Evolutionary conservation across 30 jellyfish, hydroid and myxozoan genomes (phyloP).

Genomic region (Pseudorhiza aurosa): DNA sequence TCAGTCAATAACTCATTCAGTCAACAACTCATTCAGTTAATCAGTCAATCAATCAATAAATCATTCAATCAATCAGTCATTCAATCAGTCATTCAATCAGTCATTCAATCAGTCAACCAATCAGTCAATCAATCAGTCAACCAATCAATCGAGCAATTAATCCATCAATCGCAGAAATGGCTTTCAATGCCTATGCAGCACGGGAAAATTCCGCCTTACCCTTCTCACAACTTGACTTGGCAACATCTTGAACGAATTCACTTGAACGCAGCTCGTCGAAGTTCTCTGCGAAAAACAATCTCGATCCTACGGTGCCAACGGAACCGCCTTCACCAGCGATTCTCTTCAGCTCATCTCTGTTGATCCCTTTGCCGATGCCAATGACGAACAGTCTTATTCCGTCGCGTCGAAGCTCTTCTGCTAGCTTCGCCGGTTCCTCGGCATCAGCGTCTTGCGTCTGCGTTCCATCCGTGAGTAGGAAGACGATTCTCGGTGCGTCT

Average conservation of each 20-base stretch:
- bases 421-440: conserved; percentile 65
- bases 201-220: too few species aligned
- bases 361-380: conserved; percentile 80
- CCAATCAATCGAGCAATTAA: too few species aligned
- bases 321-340: conserved; percentile 77
- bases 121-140: too few species aligned
- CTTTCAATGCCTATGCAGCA: too few species aligned
- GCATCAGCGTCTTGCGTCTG: conserved; percentile 85
- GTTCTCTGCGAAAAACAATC: conserved; percentile 56
- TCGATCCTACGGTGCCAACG: conserved; percentile 5
- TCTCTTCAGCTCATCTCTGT: conserved; percentile 64
- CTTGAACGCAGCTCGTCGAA: conserved; percentile 65
- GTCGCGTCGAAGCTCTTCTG: conserved; percentile 60
- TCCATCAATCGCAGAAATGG: too few species aligned
- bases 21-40: too few species aligned
- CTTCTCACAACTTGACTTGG: conserved; percentile 36
- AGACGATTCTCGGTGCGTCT: conserved; percentile 68
- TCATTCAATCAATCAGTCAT: too few species aligned
- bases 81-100: too few species aligned
- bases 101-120: too few species aligned
- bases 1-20: too few species aligned
- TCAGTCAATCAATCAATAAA: too few species aligned
- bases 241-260: conserved; percentile 40
- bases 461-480: conserved; percentile 89
- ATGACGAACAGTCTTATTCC: conserved; percentile 66